Percentiles rank a stretch among this genome's conserved stretches.
phyloP scores from a whole-genome alignment of 1,140 invertebrate species.

The Aethina tumida region DNA sequence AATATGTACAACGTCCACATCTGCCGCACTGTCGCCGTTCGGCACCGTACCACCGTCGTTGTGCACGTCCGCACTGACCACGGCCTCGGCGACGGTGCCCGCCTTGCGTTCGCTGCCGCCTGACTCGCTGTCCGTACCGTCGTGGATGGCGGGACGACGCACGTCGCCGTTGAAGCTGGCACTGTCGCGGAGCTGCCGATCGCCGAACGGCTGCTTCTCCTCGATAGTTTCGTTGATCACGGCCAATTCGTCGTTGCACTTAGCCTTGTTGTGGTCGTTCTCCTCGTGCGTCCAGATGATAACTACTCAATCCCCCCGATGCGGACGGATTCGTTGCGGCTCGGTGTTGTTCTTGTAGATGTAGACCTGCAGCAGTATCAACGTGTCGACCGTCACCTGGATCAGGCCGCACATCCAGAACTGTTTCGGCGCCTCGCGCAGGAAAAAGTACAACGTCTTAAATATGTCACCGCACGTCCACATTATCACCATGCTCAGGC shows the following conservation, averaged over 20 bases:
- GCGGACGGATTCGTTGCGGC: conserved; percentile 39
- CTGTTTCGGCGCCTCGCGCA: conserved; percentile 81
- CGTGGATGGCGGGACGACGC: conserved; percentile 4
- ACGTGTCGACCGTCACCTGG: conserved; percentile 60
- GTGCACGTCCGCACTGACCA: conserved; percentile 16
- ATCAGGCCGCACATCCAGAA: conserved; percentile 92
- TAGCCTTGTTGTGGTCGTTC: conserved; percentile 17
- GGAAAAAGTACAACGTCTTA: conserved; percentile 93
- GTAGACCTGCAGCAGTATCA: conserved; percentile 49
- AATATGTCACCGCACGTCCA: conserved; percentile 94
- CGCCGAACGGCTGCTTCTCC: conserved; percentile 4
- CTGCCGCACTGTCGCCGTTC: conserved; percentile 11
- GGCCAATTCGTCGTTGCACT: conserved; percentile 9
- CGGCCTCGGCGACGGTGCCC: too few relatives aligned
- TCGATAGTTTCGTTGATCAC: conserved; percentile 10
- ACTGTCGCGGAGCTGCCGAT: conserved; percentile 1
- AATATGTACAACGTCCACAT: conserved; percentile 17
- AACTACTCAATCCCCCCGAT: conserved; percentile 51
- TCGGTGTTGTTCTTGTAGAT: conserved; percentile 52
- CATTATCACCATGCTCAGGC: conserved; percentile 88
- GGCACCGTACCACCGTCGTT: conserved; percentile 5
- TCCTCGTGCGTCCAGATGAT: conserved; percentile 34
- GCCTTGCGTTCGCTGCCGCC: too few relatives aligned
- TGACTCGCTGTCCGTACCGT: too few relatives aligned
- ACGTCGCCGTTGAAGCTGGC: conserved; percentile 1